Evolutionary conservation across 2,888 invertebrate genomes (phyloP), one percentile per base, ranked within the genome.

Genomic region (Uropetala carovei): DNA sequence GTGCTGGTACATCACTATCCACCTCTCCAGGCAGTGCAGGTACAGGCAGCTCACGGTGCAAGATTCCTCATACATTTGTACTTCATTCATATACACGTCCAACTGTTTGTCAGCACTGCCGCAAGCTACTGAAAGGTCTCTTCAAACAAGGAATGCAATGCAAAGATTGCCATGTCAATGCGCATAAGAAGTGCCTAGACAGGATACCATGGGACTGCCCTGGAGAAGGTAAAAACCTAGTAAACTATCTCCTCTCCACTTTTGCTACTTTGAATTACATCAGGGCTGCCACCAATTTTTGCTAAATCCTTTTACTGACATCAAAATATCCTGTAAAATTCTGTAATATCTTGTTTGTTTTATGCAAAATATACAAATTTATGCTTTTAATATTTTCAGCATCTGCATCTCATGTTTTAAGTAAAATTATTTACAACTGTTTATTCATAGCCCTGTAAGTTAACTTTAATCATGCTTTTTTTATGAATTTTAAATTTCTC

Each of bases 81-180:
- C 97, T 99, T 93, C 99, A 99, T 96, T 98, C 98, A 92, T 99
- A 99, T 96, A 99, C 99, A 86, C 96, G 98, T 91, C 99, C 99
- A 92, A 99, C 99, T 0, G 98, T 99, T 30, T 99, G 99, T 95
- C 98, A 99, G 94, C 96, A 97, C 95, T 99, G 99, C 96, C 98
- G 99, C 95, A 99, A 99, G 95, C 96, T 99, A 94, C 96, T 99
- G 93, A 98, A 98, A 93, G 99, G 99, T 0, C 96, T 99, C 91
- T 99, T 99, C 96, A 98, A 98, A 95, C 99, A 99, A 96, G 99
- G 99, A 92, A 95, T 99, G 94, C 99, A 99, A 95, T 99, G 99
- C 95, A 97, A 98, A 95, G 99, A 99, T 96, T 99, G 99, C 95
- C 98, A 98, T 95, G 99, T 98, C 95, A 99, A 99, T 96, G 98